Conservation (phyloP, 1,140 invertebrate genomes). For the Pomacea maculata region DNA sequence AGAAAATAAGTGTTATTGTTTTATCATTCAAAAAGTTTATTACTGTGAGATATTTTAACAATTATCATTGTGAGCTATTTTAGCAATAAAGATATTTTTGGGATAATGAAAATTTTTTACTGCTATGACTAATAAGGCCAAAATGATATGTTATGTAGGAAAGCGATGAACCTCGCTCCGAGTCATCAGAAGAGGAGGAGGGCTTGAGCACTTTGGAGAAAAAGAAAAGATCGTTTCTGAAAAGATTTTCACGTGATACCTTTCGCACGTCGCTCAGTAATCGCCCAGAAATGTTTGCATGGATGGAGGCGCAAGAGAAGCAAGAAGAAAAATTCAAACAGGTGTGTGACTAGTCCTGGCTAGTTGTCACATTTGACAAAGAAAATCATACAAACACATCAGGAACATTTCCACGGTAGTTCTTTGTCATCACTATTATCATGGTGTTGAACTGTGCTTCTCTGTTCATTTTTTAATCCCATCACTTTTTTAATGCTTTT, state of each 20-base stretch:
- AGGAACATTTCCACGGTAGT: no score
- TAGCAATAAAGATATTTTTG: no score
- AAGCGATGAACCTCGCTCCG: conserved; percentile 39
- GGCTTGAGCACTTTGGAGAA: conserved; percentile 37
- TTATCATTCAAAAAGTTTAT: no score
- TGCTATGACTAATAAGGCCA: background rate
- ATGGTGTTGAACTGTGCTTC: background rate
- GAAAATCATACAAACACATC: no score
- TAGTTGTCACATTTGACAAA: no score
- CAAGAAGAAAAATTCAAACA: conserved; percentile 47
- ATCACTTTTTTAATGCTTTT: background rate
- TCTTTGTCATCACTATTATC: no score
- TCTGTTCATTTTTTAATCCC: background rate
- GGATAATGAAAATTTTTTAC: background rate
- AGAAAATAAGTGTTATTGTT: no score
- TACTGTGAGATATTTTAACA: no score
- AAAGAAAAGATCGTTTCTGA: conserved; percentile 49
- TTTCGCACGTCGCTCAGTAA: conserved; percentile 85
- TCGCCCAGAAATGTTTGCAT: conserved; percentile 72
- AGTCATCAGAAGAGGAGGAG: conserved; percentile 37
- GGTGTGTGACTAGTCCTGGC: background rate
- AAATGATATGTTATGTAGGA: conserved; percentile 19
- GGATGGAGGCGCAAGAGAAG: conserved; percentile 85
- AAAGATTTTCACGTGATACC: conserved; percentile 68
- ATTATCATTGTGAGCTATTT: no score